Evolutionary conservation across 1,140 invertebrate genomes (phyloP).

Genomic region (Charaxes varanes): DNA sequence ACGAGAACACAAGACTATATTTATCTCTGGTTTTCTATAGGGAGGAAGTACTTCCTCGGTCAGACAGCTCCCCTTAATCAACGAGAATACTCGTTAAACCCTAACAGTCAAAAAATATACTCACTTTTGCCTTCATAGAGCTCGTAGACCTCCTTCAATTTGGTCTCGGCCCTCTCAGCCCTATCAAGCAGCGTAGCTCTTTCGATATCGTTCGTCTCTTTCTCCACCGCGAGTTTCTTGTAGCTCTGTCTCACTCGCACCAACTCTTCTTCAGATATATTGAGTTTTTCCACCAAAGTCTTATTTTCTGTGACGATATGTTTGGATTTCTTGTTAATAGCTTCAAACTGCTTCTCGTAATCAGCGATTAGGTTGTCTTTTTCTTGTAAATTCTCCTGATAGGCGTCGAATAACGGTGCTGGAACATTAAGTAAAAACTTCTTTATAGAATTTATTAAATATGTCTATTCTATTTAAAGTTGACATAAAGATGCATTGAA

Average conservation of each 20-base stretch:
- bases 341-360: conserved; percentile 78
- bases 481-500: too few species aligned
- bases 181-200: conserved; percentile 75
- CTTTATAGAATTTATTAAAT: too few species aligned
- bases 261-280: conserved; percentile 72
- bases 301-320: conserved; percentile 79
- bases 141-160: conserved; percentile 77
- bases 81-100: too few species aligned
- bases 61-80: too few species aligned
- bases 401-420: conserved; percentile 80
- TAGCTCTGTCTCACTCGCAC: conserved; percentile 70
- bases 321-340: conserved; percentile 77
- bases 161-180: conserved; percentile 74
- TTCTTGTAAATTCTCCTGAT: conserved; percentile 79
- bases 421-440: too few species aligned
- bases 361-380: conserved; percentile 79
- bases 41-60: too few species aligned
- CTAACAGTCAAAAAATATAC: conserved; percentile 20
- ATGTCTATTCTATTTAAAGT: too few species aligned
- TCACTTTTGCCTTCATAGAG: conserved; percentile 77
- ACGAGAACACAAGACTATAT: too few species aligned
- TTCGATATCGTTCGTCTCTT: conserved; percentile 75
- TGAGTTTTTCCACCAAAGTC: conserved; percentile 61
- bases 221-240: conserved; percentile 69
- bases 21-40: too few species aligned